Evolutionary conservation across 2,113 vertebrate species (phyloP), one percentile per base, ranked within the genome.

Genomic region (Hemibagrus wyckioides): DNA sequence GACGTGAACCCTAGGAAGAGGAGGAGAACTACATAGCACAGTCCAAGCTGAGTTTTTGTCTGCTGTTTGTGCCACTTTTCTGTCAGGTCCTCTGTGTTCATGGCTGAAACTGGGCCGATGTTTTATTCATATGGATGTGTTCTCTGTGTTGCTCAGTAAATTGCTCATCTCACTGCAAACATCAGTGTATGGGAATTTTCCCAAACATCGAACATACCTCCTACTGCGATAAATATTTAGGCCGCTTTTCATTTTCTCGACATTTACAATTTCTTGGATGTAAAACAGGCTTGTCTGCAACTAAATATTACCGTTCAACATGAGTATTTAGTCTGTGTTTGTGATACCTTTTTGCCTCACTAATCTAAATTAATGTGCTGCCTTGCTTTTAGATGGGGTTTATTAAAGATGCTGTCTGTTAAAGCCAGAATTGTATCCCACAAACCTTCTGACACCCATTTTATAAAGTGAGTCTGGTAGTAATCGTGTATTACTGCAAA

Each of bases 101-200:
- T 73, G 89, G 90, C 89, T 86, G 85, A 86, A 90, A 90, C 92
- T 87, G 86, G 88, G 87, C 83, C 87, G 80, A 94, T 93, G 91
- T 93, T 94, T 84, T 90, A 93, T 94, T 94, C 92, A 94, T 88
- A 76, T 63, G 76, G 73, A 84, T 82, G 76, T 87, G 67, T 80
- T 79, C 76, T 79, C 82, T 85, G 85, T 63, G 77, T 71, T n/a
- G 65, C 48, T 89, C 41, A 63, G 85, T 84, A 86, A 82, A 83
- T 89, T 73, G 80, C 36, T 87, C 73, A 25, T 80, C 69, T 89
- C 25, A 28, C 79, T 39, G 67, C 71, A 87, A 73, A 77, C 75
- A n/a, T 25, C 84, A 73, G 86, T 41, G 5, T 67, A 61, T 57
- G 73, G 61, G 76, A 80, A 83, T 84, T 79, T n/a, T 33, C 57